These are phyloP conservation scores for Drosophila sordidapex DNA, from an alignment of 2,888 invertebrate species.

Conservation along the genomic window DNA sequence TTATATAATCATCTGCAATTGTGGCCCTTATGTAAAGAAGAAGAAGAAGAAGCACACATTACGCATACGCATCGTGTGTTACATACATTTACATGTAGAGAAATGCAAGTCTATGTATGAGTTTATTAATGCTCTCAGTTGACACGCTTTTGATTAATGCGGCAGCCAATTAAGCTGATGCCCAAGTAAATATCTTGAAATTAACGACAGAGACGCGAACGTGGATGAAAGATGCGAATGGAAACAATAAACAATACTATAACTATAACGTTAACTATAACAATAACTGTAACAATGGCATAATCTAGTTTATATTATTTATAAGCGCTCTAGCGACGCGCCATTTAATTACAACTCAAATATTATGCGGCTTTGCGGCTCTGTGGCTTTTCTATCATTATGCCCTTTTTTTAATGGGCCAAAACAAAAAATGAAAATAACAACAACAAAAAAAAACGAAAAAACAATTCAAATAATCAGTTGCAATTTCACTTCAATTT, in stretches of 20 bases:
- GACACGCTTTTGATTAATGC: constrained; percentile 45
- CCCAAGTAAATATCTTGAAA: constrained; percentile 41
- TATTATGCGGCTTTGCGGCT: constrained; percentile 54
- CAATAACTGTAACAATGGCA: constrained; percentile 25
- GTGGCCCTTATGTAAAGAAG: constrained; percentile 18
- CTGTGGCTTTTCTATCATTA: constrained; percentile 45
- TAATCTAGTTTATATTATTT: constrained; percentile 32
- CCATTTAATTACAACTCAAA: constrained; percentile 67
- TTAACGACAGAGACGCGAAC: constrained; percentile 41
- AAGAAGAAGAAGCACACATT: constrained; percentile 16
- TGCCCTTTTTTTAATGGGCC: constrained; percentile 53
- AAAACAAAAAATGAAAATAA: constrained; percentile 8
- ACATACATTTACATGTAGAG: constrained; percentile 15
- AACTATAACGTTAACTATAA: not conserved
- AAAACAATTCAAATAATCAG: constrained; percentile 62
- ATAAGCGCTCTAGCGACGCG: constrained; percentile 54
- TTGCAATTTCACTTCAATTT: constrained; percentile 74
- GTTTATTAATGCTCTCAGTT: constrained; percentile 31
- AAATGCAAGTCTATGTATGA: constrained; percentile 2
- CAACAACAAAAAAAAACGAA: not conserved
- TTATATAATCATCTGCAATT: constrained; percentile 22
- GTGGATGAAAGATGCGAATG: constrained; percentile 32
- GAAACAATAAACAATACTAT: constrained; percentile 37
- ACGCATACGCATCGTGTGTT: constrained; percentile 48
- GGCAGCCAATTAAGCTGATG: constrained; percentile 49